These are phyloP conservation scores for Oligia fasciuncula DNA, from an alignment of 2,888 invertebrate species.

Conservation along the genomic window DNA sequence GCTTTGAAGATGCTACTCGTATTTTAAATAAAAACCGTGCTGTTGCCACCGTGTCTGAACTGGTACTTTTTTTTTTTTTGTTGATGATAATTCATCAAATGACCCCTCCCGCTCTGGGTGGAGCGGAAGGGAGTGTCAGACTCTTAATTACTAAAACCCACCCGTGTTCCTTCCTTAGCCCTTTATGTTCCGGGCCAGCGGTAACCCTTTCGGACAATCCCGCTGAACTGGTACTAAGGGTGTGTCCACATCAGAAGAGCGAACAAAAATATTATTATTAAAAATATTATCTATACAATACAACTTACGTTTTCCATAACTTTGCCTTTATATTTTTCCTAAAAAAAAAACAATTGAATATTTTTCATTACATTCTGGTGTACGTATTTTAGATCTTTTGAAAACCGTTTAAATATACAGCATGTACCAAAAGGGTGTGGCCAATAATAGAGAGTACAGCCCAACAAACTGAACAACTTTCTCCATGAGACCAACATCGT, in stretches of 20 bases:
- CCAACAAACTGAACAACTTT: background rate
- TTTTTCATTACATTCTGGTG: background rate
- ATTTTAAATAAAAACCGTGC: background rate
- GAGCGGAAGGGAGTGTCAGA: no score
- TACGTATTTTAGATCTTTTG: background rate
- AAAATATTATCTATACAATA: background rate
- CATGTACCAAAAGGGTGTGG: background rate
- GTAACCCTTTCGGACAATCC: no score
- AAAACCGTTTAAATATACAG: no score
- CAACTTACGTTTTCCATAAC: conserved; percentile 44
- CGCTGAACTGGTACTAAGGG: no score
- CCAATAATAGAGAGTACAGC: background rate
- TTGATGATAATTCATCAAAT: no score
- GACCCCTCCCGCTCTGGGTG: no score
- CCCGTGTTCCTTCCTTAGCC: no score
- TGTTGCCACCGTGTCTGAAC: background rate
- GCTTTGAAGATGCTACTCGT: no score
- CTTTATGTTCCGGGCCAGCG: no score
- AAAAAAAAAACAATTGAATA: background rate
- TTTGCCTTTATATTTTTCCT: conserved; percentile 11
- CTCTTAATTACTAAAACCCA: no score
- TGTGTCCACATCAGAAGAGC: background rate
- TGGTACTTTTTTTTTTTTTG: no score
- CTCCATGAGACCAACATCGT: background rate
- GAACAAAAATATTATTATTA: background rate